Conservation (phyloP, 2,888 invertebrate genomes). For the Aphidius colemani region DNA sequence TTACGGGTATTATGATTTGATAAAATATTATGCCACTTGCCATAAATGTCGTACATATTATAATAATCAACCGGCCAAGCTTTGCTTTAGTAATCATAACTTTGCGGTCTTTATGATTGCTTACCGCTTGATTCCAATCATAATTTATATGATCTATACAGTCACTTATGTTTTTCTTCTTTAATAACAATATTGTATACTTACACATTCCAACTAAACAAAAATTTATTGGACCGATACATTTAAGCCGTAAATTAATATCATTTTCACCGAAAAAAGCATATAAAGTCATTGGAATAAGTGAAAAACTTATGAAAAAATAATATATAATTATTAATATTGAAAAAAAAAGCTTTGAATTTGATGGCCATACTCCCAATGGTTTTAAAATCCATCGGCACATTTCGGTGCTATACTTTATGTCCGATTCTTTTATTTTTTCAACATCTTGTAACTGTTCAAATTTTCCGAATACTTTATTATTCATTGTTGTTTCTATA, state of each 20-base stretch:
- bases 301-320: slow-evolving; percentile 13
- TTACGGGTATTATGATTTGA: not conserved
- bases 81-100: slow-evolving; percentile 3
- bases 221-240: slow-evolving; percentile 42
- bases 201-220: slow-evolving; percentile 42
- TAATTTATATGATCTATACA: slow-evolving; percentile 38
- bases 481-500: not conserved
- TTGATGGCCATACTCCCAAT: slow-evolving; percentile 35
- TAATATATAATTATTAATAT: slow-evolving; percentile 14
- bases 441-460: not conserved
- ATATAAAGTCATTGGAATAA: slow-evolving; percentile 19
- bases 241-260: slow-evolving; percentile 35
- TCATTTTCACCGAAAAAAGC: slow-evolving; percentile 37
- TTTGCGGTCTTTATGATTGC: not conserved
- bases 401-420: slow-evolving; percentile 25
- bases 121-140: slow-evolving; percentile 37
- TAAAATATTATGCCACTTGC: slow-evolving; percentile 37
- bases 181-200: slow-evolving; percentile 34
- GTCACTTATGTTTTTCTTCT: slow-evolving; percentile 31
- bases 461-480: not conserved
- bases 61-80: slow-evolving; percentile 32
- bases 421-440: not conserved
- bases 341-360: not conserved
- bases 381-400: slow-evolving; percentile 27
- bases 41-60: slow-evolving; percentile 36